phyloP scores from a whole-genome alignment of 2,888 invertebrate genomes.

The Ophonus ardosiacus region DNA sequence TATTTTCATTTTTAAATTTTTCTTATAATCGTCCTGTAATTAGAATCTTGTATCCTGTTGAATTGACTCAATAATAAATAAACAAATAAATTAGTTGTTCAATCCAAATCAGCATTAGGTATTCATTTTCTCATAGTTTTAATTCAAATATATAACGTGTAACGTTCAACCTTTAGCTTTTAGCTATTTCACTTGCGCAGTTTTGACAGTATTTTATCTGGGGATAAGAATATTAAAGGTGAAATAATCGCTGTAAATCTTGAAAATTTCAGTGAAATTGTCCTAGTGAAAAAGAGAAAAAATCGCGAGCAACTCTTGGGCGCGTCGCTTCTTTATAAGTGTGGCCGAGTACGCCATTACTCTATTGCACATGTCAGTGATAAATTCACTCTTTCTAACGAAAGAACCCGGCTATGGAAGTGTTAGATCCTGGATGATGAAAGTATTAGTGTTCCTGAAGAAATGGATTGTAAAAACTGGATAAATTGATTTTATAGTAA shows the following conservation, averaged over 20 bases:
- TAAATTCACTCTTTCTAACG: conserved; percentile 31
- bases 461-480: conserved; percentile 9
- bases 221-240: background rate
- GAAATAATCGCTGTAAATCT: background rate
- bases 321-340: conserved; percentile 11
- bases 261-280: background rate
- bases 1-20: no score
- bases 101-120: no score
- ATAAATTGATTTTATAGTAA: conserved; percentile 35
- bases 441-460: conserved; percentile 30
- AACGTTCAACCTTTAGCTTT: background rate
- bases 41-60: no score
- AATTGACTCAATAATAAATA: no score
- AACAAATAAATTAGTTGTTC: no score
- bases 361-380: conserved; percentile 44
- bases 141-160: no score
- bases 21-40: no score
- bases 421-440: conserved; percentile 32
- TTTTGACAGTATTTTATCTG: background rate
- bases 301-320: background rate
- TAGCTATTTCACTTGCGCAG: background rate
- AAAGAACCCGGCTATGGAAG: background rate
- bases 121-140: no score
- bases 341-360: conserved; percentile 21
- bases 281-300: background rate